Percentiles rank a stretch among this genome's conserved stretches.
Evolutionary conservation across 2,113 vertebrate species (phyloP).

Genomic region (Helogale parvula): DNA sequence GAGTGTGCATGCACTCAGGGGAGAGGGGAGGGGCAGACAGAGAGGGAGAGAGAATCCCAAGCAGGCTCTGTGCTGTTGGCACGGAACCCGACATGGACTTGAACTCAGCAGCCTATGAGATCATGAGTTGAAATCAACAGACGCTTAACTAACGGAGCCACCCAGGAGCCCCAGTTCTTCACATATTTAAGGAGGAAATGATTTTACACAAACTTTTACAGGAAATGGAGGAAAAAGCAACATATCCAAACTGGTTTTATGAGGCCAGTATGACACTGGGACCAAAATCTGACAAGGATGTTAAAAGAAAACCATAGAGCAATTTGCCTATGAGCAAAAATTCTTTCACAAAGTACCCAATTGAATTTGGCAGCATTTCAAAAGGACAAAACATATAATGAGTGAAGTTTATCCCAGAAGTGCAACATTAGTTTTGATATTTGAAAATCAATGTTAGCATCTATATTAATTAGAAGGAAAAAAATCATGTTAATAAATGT

Average conservation of each 20-base stretch:
- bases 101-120: too few relatives aligned
- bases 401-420: not conserved
- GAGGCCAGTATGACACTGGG: not conserved
- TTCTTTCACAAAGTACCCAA: not conserved
- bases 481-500: not conserved
- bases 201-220: not conserved
- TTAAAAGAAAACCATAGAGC: not conserved
- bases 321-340: constrained; percentile 3
- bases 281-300: not conserved
- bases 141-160: too few relatives aligned
- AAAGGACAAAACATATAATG: not conserved
- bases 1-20: too few relatives aligned
- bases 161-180: not conserved
- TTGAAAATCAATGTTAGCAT: not conserved
- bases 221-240: not conserved
- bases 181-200: not conserved
- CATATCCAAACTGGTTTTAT: not conserved
- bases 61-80: too few relatives aligned
- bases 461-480: not conserved
- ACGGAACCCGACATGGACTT: too few relatives aligned
- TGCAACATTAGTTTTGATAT: not conserved
- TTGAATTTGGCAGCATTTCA: not conserved
- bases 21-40: too few relatives aligned
- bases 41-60: too few relatives aligned
- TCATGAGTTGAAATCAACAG: too few relatives aligned